A percentile compares a stretch with the other conserved stretches of the same genome.
These are phyloP conservation scores for Sialis fuliginosa DNA, from an alignment of 2,888 invertebrate genomes.

Conservation along the genomic window DNA sequence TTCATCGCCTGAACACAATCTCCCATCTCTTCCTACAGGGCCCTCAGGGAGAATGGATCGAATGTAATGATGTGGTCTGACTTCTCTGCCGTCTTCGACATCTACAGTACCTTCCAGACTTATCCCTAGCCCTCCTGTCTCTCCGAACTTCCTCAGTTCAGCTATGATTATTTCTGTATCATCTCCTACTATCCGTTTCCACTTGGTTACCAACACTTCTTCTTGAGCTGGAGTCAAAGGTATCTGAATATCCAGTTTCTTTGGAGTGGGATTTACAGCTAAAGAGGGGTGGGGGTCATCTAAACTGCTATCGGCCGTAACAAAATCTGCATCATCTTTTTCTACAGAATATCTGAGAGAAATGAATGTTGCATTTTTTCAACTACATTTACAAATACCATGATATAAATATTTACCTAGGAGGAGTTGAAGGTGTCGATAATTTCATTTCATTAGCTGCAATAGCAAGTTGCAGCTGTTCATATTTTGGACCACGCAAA, in stretches of 20 bases:
- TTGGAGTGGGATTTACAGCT: not conserved
- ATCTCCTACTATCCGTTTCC: slow-evolving; percentile 63
- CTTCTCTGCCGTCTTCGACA: slow-evolving; percentile 90
- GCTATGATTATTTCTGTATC: slow-evolving; percentile 65
- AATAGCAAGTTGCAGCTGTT: slow-evolving; percentile 73
- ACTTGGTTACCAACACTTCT: slow-evolving; percentile 62
- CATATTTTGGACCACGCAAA: slow-evolving; percentile 75
- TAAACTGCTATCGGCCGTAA: too few relatives aligned
- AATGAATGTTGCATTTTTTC: not conserved
- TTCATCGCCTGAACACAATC: slow-evolving; percentile 87
- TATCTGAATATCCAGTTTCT: slow-evolving; percentile 12
- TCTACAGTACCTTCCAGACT: slow-evolving; percentile 97
- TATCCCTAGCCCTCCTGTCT: slow-evolving; percentile 90
- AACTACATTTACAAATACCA: not conserved
- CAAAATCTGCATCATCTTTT: not conserved
- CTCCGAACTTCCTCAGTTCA: slow-evolving; percentile 66
- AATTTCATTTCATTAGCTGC: slow-evolving; percentile 60
- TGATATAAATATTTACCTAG: slow-evolving; percentile 13
- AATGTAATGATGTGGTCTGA: slow-evolving; percentile 96
- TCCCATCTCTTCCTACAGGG: slow-evolving; percentile 84
- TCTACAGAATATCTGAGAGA: not conserved
- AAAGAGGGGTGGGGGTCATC: too few relatives aligned
- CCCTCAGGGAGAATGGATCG: slow-evolving; percentile 94
- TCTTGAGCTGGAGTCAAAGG: slow-evolving; percentile 50
- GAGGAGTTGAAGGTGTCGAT: slow-evolving; percentile 31